Base-by-base conservation (phyloP, 2,797 vertebrate genomes). In the Arnoldichthys spilopterus region DNA sequence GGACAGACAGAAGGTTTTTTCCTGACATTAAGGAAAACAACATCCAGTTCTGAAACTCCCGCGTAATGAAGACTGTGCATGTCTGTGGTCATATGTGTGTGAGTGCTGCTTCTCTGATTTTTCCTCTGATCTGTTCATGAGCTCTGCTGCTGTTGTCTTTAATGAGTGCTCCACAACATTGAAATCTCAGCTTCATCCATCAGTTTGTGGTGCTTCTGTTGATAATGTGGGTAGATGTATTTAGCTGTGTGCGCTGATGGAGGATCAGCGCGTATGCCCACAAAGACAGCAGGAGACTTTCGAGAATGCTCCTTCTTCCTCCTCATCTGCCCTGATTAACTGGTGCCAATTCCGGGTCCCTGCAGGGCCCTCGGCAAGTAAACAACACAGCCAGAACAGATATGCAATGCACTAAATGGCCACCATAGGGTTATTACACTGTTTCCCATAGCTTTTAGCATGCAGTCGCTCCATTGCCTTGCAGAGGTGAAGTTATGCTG, bases 1-100 rank as follows among this genome's bases (percentile, higher is more conserved):
- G 77, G 62, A 69, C 51, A 78, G 80, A 76, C 68, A 73, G 47
- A 82, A 81, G 64, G 20, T 76, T 77, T 84, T 79, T 79, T 71
- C 51, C 62, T 78, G 62, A 81, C 79, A 64, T 79, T 77, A 74
- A 84, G 61, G 56, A 79, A 77, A 78, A 74, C 66, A 53, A 37
- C 53, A 34, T 49, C 32, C 43, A 54, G 56, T 73, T 74, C 54
- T 59, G 28, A 43, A 30, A 8, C 53, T 71, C 53, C 72, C 73
- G 71, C 53, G 59, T 66, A 72, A 82, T 68, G 51, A 20, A 43
- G 34, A 69, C 49, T 53, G 56, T 61, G 61, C 49, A 20, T 37
- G 68, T 24, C 20, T 66, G 34, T 59, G 24, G 37, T 1, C 26
- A 28, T 51, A 53, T 18, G 34, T 70, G 32, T 64, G 28, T 47